phyloP scores from a whole-genome alignment of 2,888 invertebrate species.

The Thyatira batis region DNA sequence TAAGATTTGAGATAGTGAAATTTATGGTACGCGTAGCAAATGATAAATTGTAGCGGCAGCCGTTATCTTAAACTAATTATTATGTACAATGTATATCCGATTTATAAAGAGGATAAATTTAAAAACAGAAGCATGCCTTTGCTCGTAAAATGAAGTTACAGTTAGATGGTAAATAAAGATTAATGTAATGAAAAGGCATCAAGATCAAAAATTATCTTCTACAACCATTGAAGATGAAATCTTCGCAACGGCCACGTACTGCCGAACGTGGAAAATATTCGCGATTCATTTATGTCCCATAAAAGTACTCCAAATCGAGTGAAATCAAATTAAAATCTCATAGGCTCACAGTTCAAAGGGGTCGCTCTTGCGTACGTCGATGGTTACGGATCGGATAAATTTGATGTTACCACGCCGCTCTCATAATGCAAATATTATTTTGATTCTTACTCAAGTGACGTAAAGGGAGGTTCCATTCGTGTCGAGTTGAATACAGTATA shows the following conservation, averaged over 20 bases:
- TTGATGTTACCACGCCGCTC: not conserved
- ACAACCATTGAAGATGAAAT: not conserved
- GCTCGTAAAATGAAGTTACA: not conserved
- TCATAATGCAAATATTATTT: not conserved
- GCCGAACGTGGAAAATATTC: not conserved
- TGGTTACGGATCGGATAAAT: slow-evolving; percentile 1
- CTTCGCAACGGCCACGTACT: not conserved
- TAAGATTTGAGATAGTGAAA: not conserved
- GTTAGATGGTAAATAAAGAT: not conserved
- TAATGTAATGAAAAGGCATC: not conserved
- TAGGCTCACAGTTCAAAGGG: slow-evolving; percentile 20
- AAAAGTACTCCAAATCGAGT: slow-evolving; percentile 7
- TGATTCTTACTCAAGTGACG: not conserved
- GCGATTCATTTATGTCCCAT: slow-evolving; percentile 18
- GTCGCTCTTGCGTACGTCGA: slow-evolving; percentile 16
- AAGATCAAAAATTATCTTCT: not conserved
- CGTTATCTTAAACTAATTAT: not conserved
- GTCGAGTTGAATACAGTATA: not conserved
- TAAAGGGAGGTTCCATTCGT: not conserved
- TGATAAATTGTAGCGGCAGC: not conserved
- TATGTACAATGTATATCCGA: not conserved
- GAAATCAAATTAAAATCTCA: slow-evolving; percentile 22
- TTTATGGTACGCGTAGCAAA: slow-evolving; percentile 7
- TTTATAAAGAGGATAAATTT: not conserved
- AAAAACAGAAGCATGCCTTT: not conserved